These are phyloP conservation scores for Protobothrops flavoviridis DNA, from an alignment of 2,113 vertebrate species.

Conservation along the genomic window DNA sequence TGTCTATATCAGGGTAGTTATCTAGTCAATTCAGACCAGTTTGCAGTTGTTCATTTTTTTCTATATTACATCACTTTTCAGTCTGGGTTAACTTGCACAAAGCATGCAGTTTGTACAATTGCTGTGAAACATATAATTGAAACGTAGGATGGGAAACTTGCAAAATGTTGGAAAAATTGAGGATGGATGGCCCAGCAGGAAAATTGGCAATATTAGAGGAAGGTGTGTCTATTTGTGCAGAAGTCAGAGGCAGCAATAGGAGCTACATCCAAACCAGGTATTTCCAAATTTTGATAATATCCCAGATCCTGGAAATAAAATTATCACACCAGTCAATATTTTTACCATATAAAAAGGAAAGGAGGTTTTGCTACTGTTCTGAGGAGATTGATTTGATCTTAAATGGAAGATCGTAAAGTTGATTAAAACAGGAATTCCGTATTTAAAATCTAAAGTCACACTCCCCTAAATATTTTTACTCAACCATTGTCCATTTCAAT, in stretches of 20 bases:
- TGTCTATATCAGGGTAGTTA: neutral
- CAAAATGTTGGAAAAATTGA: neutral
- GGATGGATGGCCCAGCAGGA: neutral
- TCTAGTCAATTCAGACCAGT: neutral
- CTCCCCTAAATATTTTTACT: neutral
- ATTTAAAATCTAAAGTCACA: neutral
- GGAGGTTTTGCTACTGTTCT: neutral
- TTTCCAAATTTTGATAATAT: neutral
- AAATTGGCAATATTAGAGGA: neutral
- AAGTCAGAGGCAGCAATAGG: neutral
- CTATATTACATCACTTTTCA: neutral
- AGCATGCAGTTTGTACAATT: neutral
- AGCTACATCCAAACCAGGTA: neutral
- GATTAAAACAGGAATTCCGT: neutral
- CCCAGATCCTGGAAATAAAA: neutral
- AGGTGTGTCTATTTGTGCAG: neutral
- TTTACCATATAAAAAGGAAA: neutral
- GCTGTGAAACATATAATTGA: neutral
- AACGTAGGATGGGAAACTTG: neutral
- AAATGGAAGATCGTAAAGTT: neutral
- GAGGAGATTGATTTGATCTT: neutral
- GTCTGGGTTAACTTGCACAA: neutral
- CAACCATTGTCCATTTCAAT: neutral
- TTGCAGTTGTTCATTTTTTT: neutral
- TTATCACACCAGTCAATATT: neutral